A percentile compares a stretch with the other conserved stretches of the same genome.
Evolutionary conservation across 2,888 invertebrate genomes (phyloP).

Genomic region (Julus scandinavius): DNA sequence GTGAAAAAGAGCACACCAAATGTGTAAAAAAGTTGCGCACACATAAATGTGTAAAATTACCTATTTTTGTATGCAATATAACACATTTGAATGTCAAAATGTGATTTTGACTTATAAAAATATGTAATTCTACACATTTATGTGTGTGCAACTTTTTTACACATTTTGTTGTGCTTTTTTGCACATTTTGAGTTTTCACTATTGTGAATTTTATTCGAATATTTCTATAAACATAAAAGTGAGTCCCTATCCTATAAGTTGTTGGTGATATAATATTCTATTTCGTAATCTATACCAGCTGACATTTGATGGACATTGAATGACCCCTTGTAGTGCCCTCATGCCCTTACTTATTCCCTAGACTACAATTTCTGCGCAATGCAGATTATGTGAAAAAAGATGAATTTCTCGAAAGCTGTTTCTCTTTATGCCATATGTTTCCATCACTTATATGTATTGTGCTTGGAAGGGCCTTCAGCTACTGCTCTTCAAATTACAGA

Average conservation of each 20-base stretch:
- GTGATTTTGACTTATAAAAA: too few relatives aligned
- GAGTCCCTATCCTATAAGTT: background rate
- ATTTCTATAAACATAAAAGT: too few relatives aligned
- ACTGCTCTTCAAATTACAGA: constrained; percentile 22
- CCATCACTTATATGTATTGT: background rate
- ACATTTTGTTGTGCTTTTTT: too few relatives aligned
- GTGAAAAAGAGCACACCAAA: too few relatives aligned
- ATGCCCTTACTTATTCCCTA: background rate
- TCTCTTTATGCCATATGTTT: background rate
- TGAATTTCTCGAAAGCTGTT: background rate
- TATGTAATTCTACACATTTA: too few relatives aligned
- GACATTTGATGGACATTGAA: background rate
- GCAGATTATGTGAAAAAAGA: background rate
- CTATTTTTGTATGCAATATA: too few relatives aligned
- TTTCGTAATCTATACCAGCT: background rate
- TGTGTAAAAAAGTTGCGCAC: too few relatives aligned
- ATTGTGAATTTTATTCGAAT: too few relatives aligned
- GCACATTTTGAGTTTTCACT: too few relatives aligned
- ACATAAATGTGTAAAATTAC: too few relatives aligned
- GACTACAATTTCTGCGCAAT: background rate
- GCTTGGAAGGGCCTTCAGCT: background rate
- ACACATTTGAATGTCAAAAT: too few relatives aligned
- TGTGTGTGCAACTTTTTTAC: too few relatives aligned
- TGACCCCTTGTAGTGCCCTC: background rate
- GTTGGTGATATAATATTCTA: background rate